Base-by-base conservation (phyloP, 1,140 invertebrate genomes). In the Procambarus clarkii region DNA sequence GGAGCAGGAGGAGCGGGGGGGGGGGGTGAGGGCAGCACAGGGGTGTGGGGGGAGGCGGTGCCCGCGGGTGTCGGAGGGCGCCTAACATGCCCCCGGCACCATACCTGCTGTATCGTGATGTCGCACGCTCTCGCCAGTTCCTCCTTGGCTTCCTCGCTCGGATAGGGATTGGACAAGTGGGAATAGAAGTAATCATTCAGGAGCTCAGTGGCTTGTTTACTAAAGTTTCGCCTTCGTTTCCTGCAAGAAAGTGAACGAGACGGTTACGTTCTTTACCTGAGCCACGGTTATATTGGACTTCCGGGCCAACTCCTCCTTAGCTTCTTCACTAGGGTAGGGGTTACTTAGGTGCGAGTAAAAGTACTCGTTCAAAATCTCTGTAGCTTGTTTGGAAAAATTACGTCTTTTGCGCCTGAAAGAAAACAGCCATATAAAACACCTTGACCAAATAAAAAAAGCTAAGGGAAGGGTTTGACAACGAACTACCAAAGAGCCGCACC, bases 101-200 rank as follows among this genome's bases (percentile, higher is more conserved):
- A 94, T 95, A 97, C 97, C 96, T 98, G 97, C 94, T 98, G 98
- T 34, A 99, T 98, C 76, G 99, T 99, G 94, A 99, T 99, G 94
- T 98, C 98, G 95, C 99, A 99, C 95, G 99, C 99, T 94, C 98
- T 96, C 34, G 99, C 99, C 94, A 99, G 95, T 95, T 99, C 99
- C 95, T 99, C 99, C 95, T 99, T 99, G 83, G 99, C 99, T 95
- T 99, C 99, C 96, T 99, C 99, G 94, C 98, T 99, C 87, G 99
- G 99, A 95, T 99, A 99, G 34, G 99, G 99, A 96, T 99, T 99
- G 94, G 98, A 98, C 93, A 99, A 96, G 95, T 99, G 99, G 92
- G 98, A 99, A 95, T 99, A 99, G 95, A 99, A 99, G 95, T 99
- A 99, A 95, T 99, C 99, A 95, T 99, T 99, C 93, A 99, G 96